Conservation (phyloP, 2,113 vertebrate genomes). For the Chunga burmeisteri region DNA sequence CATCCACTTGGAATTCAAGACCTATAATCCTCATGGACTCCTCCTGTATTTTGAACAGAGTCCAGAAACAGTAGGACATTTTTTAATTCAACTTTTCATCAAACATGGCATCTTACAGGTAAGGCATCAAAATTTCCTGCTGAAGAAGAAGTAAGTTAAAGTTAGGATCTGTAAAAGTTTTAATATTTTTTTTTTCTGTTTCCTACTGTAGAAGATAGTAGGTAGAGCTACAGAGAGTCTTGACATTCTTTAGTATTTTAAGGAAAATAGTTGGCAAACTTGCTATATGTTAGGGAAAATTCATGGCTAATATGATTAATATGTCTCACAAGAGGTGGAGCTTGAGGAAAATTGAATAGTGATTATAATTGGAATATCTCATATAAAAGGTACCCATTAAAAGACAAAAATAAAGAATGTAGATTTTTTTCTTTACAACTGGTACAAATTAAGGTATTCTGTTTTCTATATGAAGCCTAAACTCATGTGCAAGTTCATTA, state of each 20-base stretch:
- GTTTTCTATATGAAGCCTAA: neutral
- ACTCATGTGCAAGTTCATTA: neutral
- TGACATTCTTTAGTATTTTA: neutral
- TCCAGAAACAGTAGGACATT: slow-evolving; percentile 12
- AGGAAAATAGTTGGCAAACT: neutral
- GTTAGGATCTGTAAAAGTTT: neutral
- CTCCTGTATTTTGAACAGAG: slow-evolving; percentile 78
- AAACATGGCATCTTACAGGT: slow-evolving; percentile 79
- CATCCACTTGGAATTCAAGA: slow-evolving; percentile 81
- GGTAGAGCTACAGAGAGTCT: neutral
- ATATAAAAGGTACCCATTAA: neutral
- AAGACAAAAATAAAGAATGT: neutral
- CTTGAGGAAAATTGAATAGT: neutral
- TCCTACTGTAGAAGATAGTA: neutral
- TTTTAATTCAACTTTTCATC: slow-evolving; percentile 82
- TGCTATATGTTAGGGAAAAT: neutral
- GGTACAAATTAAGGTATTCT: neutral
- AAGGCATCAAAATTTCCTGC: neutral
- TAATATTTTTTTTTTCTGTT: neutral
- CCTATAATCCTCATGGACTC: slow-evolving; percentile 68
- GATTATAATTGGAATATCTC: neutral
- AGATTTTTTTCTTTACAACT: neutral
- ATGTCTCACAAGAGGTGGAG: neutral
- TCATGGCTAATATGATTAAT: neutral
- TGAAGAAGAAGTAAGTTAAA: neutral